Conservation (phyloP, 2,888 invertebrate species). For the Arrhopalites spinosus region DNA sequence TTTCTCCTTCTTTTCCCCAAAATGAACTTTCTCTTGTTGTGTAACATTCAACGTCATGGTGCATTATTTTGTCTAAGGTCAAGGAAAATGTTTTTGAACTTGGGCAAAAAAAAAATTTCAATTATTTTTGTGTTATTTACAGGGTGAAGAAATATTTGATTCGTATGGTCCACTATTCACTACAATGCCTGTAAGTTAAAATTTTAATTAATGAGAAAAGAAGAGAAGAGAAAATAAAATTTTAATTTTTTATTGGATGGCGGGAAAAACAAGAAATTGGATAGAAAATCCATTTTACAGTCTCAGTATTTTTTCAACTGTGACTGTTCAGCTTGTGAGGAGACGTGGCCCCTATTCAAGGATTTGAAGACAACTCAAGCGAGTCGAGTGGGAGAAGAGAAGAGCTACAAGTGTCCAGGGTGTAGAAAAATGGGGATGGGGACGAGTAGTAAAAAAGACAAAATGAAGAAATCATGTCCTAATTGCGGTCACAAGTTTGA, state of each 20-base stretch:
- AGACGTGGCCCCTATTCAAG: slow-evolving; percentile 58
- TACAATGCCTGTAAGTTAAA: too few relatives aligned
- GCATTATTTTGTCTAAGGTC: too few relatives aligned
- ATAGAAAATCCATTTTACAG: slow-evolving; percentile 58
- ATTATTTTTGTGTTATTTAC: background rate
- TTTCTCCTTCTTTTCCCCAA: too few relatives aligned
- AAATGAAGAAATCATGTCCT: slow-evolving; percentile 38
- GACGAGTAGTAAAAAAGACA: slow-evolving; percentile 17
- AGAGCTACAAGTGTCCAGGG: slow-evolving; percentile 31
- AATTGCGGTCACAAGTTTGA: slow-evolving; percentile 43
- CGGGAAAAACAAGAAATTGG: too few relatives aligned
- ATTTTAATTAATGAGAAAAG: too few relatives aligned
- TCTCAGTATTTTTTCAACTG: slow-evolving; percentile 62
- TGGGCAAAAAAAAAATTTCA: too few relatives aligned
- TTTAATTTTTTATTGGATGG: too few relatives aligned
- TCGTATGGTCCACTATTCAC: slow-evolving; percentile 63
- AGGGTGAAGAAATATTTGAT: slow-evolving; percentile 61
- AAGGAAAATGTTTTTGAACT: too few relatives aligned
- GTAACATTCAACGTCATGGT: too few relatives aligned
- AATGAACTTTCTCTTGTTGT: too few relatives aligned
- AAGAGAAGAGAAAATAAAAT: too few relatives aligned
- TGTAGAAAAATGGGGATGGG: background rate
- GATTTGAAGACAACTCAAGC: slow-evolving; percentile 24
- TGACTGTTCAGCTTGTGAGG: slow-evolving; percentile 60
- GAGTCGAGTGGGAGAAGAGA: background rate